Conservation (phyloP, 1,140 invertebrate genomes). For the Neotoxoptera formosana region DNA sequence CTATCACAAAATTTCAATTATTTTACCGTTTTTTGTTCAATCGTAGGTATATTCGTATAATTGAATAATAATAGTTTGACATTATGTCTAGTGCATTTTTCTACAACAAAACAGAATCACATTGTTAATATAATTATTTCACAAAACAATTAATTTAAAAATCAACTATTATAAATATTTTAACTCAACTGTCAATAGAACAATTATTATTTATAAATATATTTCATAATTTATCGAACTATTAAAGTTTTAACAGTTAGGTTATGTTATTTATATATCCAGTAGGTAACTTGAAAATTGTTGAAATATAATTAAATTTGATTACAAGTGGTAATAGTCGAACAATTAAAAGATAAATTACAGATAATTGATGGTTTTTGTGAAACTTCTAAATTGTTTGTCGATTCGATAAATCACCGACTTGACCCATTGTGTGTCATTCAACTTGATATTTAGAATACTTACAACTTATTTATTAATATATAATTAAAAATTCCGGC, state of each 20-base stretch:
- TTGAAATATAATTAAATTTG: neutral
- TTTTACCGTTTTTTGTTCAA: too few species aligned
- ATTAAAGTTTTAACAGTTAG: neutral
- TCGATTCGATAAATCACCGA: neutral
- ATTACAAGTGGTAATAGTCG: neutral
- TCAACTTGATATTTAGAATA: neutral
- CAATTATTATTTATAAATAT: too few species aligned
- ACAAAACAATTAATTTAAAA: neutral
- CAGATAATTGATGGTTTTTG: neutral
- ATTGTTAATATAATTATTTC: neutral
- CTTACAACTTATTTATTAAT: neutral
- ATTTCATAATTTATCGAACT: neutral
- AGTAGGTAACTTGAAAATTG: neutral
- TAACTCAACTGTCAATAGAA: too few species aligned
- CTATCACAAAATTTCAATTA: neutral
- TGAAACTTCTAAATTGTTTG: neutral
- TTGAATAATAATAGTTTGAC: neutral
- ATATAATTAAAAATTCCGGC: neutral
- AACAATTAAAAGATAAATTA: neutral
- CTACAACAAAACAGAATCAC: neutral
- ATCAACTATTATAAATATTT: too few species aligned
- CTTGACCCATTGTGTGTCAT: neutral
- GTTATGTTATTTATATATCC: neutral
- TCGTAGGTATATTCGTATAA: too few species aligned
- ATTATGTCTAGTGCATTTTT: neutral